phyloP scores from a whole-genome alignment of 2,888 invertebrate species.

The Pristionchus entomophagus region DNA sequence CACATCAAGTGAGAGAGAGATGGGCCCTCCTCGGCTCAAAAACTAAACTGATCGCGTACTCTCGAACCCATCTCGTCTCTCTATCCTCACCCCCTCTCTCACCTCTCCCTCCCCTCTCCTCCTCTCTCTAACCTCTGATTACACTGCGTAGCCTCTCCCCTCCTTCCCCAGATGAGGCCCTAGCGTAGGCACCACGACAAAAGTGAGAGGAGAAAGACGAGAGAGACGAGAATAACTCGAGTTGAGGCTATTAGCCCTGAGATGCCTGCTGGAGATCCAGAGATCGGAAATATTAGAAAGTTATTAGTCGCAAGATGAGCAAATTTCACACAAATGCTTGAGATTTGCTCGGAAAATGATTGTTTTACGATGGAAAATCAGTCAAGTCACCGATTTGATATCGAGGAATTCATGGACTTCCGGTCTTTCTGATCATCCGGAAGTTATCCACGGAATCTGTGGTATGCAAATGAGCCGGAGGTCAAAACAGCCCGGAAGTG shows the following conservation, averaged over 20 bases:
- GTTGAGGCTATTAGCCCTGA: constrained; percentile 7
- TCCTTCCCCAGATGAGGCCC: constrained; percentile 28
- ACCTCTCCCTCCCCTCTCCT: background rate
- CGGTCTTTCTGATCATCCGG: too few species aligned
- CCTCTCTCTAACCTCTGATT: background rate
- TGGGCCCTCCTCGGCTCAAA: too few species aligned
- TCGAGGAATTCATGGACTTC: too few species aligned
- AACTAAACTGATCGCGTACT: too few species aligned
- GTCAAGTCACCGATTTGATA: too few species aligned
- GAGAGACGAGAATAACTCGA: constrained; percentile 22
- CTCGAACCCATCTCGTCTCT: background rate
- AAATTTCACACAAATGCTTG: background rate
- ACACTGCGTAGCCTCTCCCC: background rate
- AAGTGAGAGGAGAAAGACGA: background rate
- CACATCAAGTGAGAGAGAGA: too few species aligned
- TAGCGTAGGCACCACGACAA: constrained; percentile 43
- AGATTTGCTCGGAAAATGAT: background rate
- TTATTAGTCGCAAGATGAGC: too few species aligned
- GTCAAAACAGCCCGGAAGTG: constrained; percentile 3
- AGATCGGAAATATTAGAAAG: background rate
- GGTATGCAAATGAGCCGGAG: background rate
- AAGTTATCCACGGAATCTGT: background rate
- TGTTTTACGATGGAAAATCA: background rate
- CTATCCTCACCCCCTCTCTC: background rate
- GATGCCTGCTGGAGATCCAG: background rate